Evolutionary conservation across 2,888 invertebrate genomes (phyloP), one percentile per base, ranked within the genome.

Genomic region (Octodonta nipae): DNA sequence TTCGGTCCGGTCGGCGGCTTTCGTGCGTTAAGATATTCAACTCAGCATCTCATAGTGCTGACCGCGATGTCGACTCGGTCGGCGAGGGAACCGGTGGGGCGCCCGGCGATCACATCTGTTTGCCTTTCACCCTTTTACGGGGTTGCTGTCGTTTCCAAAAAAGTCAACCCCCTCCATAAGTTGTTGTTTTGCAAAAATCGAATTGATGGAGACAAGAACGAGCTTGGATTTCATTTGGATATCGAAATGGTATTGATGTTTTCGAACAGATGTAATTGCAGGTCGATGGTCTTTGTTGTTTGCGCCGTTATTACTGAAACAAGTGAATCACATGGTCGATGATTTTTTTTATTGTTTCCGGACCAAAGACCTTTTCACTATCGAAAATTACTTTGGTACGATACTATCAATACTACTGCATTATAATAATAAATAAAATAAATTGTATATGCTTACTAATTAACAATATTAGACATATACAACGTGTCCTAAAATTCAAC

Each of bases 61-160:
- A 34, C 35, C 41, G 40, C 34, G 22, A 15, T 37, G 44, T 36
- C 39, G 37, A 43, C 45, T n/a, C n/a, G n/a, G 51, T 39, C 38
- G 3, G 41, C 43, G 38, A 35, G 49, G 45, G 49, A 45, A 45
- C 46, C 41, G 32, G 52, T 48, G n/a, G 47, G 52, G 47, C 47
- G 43, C 15, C 41, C 42, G 40, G 41, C 43, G 47, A 44, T 49
- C 52, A 51, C 59, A 60, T 58, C 58, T 59, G 59, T 58, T 58
- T 47, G 47, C 50, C 40, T 56, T 54, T 53, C 47, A 46, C 49
- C 53, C 58, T 54, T 51, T 55, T 37, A 35, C 34, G 37, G 50
- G 48, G 51, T 38, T 40, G 36, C 36, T 41, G 20, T 29, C 26
- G 16, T n/a, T n/a, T n/a, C n/a, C n/a, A n/a, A n/a, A n/a, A n/a